Percentiles rank a stretch among this genome's conserved stretches.
These are phyloP conservation scores for Excalfactoria chinensis DNA, from an alignment of 2,113 vertebrate species.

Conservation along the genomic window DNA sequence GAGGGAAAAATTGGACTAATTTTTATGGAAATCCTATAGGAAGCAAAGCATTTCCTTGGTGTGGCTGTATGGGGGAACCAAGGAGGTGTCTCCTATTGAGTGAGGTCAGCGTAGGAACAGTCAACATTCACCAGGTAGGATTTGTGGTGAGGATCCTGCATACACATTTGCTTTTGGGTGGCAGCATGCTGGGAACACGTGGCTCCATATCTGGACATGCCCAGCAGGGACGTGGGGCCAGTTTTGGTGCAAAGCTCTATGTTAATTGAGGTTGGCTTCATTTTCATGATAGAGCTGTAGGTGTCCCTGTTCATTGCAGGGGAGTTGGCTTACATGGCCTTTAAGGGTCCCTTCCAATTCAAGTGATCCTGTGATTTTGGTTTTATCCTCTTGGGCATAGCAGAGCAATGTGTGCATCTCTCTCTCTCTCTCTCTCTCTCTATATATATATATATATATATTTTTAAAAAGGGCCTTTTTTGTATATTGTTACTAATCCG, in stretches of 20 bases:
- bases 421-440: neutral
- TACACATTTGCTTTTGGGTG: neutral
- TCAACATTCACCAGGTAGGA: accelerated
- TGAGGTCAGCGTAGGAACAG: neutral
- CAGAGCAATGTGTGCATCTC: neutral
- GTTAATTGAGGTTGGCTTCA: neutral
- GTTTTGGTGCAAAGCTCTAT: neutral
- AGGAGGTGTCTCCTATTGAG: neutral
- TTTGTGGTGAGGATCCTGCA: neutral
- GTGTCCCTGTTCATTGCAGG: too few species aligned
- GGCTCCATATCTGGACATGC: accelerated
- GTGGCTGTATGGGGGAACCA: neutral
- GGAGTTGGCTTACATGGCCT: too few species aligned
- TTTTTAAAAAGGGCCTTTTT: neutral
- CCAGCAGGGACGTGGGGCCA: accelerated
- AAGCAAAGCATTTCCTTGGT: neutral
- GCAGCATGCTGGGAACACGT: neutral
- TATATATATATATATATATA: neutral
- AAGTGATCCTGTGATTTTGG: neutral
- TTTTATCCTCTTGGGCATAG: neutral
- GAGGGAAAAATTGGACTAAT: neutral
- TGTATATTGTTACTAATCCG: slow-evolving; percentile 22
- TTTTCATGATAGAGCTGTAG: neutral
- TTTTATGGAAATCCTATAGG: neutral
- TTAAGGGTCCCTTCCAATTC: too few species aligned